Conservation (phyloP, 2,888 invertebrate genomes). For the Anaspis maculata region DNA sequence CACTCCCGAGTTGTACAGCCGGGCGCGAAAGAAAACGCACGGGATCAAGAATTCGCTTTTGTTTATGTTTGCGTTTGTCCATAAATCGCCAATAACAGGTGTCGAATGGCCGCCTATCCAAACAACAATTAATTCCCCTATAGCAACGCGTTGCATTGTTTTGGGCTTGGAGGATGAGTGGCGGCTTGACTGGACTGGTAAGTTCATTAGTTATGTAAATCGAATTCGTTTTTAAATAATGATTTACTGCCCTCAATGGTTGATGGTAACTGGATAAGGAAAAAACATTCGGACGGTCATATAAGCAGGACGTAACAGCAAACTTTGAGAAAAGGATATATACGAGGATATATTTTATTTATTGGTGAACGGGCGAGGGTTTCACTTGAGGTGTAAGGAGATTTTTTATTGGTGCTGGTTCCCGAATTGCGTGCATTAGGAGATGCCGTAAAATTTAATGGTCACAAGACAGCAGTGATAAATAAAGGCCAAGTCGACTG, state of each 20-base stretch:
- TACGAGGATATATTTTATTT: too few relatives aligned
- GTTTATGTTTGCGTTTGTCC: too few relatives aligned
- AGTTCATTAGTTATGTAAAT: slow-evolving; percentile 39
- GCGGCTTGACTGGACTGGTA: slow-evolving; percentile 24
- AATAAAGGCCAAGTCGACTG: slow-evolving; percentile 10
- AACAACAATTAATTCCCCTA: slow-evolving; percentile 9
- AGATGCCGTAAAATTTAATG: too few relatives aligned
- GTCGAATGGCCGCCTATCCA: slow-evolving; percentile 15
- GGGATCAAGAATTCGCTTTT: slow-evolving; percentile 1
- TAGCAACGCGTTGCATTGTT: slow-evolving; percentile 13
- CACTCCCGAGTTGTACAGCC: slow-evolving; percentile 9
- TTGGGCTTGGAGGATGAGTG: slow-evolving; percentile 7
- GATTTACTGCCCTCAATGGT: slow-evolving; percentile 29
- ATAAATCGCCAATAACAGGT: slow-evolving; percentile 20
- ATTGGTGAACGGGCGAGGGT: too few relatives aligned
- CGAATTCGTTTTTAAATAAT: slow-evolving; percentile 37
- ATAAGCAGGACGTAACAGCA: too few relatives aligned
- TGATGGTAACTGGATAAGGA: slow-evolving; percentile 26
- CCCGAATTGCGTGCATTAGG: too few relatives aligned
- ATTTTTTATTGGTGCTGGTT: too few relatives aligned
- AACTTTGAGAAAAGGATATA: too few relatives aligned
- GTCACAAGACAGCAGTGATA: too few relatives aligned
- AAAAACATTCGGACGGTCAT: too few relatives aligned
- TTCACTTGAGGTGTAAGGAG: too few relatives aligned
- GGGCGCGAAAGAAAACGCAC: neutral